Percentiles rank a stretch among this genome's conserved stretches.
Conservation (phyloP, 2,888 invertebrate genomes). For the Heteromyza rotundicornis region DNA sequence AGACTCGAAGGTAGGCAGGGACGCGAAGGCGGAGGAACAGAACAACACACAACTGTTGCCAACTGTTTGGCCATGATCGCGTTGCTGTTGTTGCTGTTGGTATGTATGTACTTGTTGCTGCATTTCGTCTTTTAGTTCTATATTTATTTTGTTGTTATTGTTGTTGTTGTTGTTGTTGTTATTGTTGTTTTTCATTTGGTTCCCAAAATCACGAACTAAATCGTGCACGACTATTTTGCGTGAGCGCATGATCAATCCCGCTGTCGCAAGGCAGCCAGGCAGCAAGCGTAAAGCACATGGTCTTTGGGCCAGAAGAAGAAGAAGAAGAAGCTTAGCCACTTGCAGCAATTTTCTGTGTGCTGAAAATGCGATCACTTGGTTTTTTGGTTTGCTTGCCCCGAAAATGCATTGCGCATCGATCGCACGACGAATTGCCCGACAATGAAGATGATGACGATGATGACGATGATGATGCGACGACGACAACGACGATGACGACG, state of each 20-base stretch:
- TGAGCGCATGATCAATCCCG: constrained; percentile 60
- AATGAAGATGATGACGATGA: neutral
- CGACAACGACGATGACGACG: neutral
- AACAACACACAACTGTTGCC: neutral
- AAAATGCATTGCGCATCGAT: constrained; percentile 2
- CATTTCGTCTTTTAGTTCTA: neutral
- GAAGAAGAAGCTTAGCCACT: neutral
- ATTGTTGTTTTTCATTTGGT: constrained; percentile 54
- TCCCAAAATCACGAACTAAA: constrained; percentile 61
- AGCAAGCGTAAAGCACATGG: neutral
- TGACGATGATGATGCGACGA: neutral
- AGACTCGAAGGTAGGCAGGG: neutral
- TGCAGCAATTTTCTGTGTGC: neutral
- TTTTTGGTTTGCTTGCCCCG: neutral
- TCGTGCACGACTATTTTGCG: constrained; percentile 63
- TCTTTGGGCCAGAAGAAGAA: neutral
- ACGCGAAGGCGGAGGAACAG: neutral
- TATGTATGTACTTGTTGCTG: neutral
- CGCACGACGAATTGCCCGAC: neutral
- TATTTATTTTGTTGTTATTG: neutral
- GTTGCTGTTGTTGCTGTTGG: too few relatives aligned
- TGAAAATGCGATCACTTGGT: neutral
- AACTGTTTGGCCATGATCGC: too few relatives aligned
- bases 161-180: constrained; percentile 23
- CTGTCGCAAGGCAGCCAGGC: constrained; percentile 13